These are phyloP conservation scores for Cromileptes altivelis DNA, from an alignment of 2,113 vertebrate genomes.

Conservation along the genomic window DNA sequence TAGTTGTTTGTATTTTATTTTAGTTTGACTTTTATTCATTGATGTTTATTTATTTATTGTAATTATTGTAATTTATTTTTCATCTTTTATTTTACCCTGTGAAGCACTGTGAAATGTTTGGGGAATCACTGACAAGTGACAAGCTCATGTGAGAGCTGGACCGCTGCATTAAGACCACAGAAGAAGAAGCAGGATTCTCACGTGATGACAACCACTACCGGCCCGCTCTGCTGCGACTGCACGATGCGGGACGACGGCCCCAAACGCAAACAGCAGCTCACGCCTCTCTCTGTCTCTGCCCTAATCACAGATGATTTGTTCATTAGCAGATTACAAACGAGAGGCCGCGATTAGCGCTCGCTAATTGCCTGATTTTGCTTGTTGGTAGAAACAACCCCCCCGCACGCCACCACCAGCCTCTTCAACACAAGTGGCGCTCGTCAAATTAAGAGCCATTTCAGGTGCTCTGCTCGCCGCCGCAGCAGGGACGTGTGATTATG, in stretches of 20 bases:
- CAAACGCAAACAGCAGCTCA: slow-evolving; percentile 23
- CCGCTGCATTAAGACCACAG: no score
- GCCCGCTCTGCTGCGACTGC: not conserved
- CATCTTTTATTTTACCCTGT: no score
- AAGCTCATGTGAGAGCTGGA: no score
- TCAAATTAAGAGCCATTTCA: slow-evolving; percentile 77
- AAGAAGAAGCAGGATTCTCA: not conserved
- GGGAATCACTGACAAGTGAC: no score
- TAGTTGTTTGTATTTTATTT: no score
- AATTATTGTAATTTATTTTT: no score
- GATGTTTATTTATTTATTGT: no score
- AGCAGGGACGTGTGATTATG: slow-evolving; percentile 23
- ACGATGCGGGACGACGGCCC: not conserved
- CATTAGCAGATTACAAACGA: slow-evolving; percentile 98
- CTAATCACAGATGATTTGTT: slow-evolving; percentile 97
- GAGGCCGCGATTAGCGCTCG: slow-evolving; percentile 88
- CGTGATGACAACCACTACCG: no score
- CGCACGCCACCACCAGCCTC: no score
- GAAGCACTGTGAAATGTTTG: no score
- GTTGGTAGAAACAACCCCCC: not conserved
- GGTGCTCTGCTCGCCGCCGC: slow-evolving; percentile 53
- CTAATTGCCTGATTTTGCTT: slow-evolving; percentile 95
- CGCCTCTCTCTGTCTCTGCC: slow-evolving; percentile 31
- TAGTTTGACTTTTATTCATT: no score
- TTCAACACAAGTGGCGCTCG: no score